These are phyloP conservation scores for Melopsittacus undulatus DNA, from an alignment of 2,797 vertebrate species.

Conservation along the genomic window DNA sequence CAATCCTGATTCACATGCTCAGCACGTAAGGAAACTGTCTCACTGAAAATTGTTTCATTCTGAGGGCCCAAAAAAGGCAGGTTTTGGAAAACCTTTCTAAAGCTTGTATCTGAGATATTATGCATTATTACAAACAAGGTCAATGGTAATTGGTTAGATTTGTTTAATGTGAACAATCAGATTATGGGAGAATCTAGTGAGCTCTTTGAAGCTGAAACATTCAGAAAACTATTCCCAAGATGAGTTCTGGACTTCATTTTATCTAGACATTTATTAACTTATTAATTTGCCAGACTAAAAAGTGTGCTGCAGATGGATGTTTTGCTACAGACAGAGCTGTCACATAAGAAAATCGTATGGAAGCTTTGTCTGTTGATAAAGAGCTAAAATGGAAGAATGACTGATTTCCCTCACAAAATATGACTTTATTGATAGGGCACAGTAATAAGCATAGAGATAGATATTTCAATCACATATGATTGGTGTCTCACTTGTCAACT, in stretches of 20 bases:
- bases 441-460: neutral
- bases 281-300: conserved; percentile 27
- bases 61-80: neutral
- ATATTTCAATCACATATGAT: conserved; percentile 45
- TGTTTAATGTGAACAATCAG: neutral
- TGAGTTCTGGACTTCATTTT: conserved; percentile 27
- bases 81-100: neutral
- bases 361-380: conserved; percentile 1
- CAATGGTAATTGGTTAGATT: neutral
- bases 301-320: neutral
- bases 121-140: neutral
- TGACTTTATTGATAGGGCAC: conserved; percentile 16
- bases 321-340: neutral
- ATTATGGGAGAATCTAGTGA: neutral
- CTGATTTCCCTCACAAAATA: neutral
- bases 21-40: accelerated
- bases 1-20: neutral
- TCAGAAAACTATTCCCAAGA: neutral
- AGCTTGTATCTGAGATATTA: neutral
- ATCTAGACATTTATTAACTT: conserved; percentile 24
- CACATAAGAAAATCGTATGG: neutral
- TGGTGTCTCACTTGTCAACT: conserved; percentile 12
- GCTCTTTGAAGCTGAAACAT: neutral
- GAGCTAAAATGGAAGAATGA: neutral
- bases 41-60: neutral